phyloP scores from a whole-genome alignment of 2,113 vertebrate genomes.

The Castor canadensis region DNA sequence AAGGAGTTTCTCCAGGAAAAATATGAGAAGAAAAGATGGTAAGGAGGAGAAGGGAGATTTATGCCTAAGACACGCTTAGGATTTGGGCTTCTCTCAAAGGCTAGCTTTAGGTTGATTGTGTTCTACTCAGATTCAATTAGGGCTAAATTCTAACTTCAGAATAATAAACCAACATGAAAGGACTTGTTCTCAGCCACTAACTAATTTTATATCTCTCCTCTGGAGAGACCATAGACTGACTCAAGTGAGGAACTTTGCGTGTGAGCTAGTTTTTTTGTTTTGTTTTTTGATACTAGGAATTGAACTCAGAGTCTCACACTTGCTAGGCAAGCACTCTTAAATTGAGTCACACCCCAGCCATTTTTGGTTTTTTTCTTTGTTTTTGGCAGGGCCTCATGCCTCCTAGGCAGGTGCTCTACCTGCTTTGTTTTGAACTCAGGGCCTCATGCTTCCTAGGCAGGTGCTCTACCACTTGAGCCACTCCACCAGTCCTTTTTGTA shows the following conservation, averaged over 20 bases:
- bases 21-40: conserved; percentile 95
- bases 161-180: neutral
- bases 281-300: neutral
- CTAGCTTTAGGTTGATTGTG: neutral
- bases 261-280: neutral
- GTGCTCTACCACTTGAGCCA: neutral
- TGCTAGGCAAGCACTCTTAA: neutral
- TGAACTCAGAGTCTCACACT: neutral
- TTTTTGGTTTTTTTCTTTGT: no score
- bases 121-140: neutral
- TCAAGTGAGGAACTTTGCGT: neutral
- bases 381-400: no score
- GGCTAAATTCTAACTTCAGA: conserved; percentile 31
- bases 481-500: no score
- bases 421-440: neutral
- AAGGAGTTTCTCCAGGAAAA: conserved; percentile 96
- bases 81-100: neutral
- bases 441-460: neutral
- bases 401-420: neutral
- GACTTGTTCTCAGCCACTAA: neutral
- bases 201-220: neutral
- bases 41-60: conserved; percentile 51
- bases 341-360: no score
- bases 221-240: neutral
- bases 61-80: neutral